These are phyloP conservation scores for Tenthredo amoena DNA, from an alignment of 2,888 invertebrate genomes.

Conservation along the genomic window DNA sequence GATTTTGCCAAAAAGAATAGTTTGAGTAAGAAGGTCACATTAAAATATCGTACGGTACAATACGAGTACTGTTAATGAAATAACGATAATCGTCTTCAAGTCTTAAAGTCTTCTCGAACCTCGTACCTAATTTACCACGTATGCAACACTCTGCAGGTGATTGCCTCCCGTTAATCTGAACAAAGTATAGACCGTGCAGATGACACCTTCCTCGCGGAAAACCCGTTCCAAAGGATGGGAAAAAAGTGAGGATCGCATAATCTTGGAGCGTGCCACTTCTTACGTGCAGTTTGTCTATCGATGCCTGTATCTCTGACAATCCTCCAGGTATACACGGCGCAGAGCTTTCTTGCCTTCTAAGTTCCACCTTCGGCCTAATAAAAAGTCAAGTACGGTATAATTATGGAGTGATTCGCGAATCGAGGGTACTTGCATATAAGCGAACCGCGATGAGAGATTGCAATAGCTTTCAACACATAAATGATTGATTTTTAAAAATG, in stretches of 20 bases:
- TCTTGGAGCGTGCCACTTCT: constrained; percentile 51
- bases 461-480: not conserved
- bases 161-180: constrained; percentile 38
- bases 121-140: not conserved
- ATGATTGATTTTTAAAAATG: not conserved
- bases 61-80: constrained; percentile 16
- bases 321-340: not conserved
- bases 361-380: not conserved
- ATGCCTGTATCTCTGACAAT: constrained; percentile 12
- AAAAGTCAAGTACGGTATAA: constrained; percentile 33
- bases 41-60: not conserved
- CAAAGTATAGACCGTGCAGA: constrained; percentile 21
- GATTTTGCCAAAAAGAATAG: not conserved
- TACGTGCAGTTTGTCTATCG: constrained; percentile 39
- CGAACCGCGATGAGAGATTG: not conserved
- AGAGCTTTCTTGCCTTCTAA: not conserved
- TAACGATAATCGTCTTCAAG: not conserved
- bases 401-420: constrained; percentile 10
- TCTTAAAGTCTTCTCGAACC: not conserved
- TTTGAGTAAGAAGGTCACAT: no score
- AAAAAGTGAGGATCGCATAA: constrained; percentile 33
- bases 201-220: constrained; percentile 36
- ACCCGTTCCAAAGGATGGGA: constrained; percentile 22
- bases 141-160: not conserved
- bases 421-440: not conserved